phyloP scores from a whole-genome alignment of 2,888 invertebrate genomes.

The Nasonovia ribisnigri region DNA sequence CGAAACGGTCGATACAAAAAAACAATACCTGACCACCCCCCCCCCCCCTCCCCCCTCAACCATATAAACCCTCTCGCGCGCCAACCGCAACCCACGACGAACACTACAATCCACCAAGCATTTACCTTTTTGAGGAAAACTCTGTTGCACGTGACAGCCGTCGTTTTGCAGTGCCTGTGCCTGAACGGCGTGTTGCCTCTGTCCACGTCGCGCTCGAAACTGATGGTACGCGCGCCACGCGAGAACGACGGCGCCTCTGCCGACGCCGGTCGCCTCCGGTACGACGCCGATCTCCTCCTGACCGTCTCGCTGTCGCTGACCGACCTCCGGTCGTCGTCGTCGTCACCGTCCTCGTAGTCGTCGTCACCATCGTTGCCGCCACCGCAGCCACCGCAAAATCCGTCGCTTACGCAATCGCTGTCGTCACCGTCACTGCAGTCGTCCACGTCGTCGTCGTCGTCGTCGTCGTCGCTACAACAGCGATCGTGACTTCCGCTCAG shows the following conservation, averaged over 20 bases:
- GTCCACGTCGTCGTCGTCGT: conserved; percentile 45
- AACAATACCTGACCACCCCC: neutral
- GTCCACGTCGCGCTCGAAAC: conserved; percentile 52
- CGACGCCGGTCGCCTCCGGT: conserved; percentile 60
- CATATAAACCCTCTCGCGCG: too few relatives aligned
- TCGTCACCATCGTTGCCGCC: conserved; percentile 64
- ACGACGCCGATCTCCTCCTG: conserved; percentile 66
- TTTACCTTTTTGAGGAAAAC: conserved; percentile 88
- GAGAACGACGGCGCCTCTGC: neutral
- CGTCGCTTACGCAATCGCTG: conserved; percentile 22
- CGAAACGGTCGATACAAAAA: neutral
- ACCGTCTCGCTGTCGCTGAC: conserved; percentile 67
- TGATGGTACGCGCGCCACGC: conserved; percentile 8
- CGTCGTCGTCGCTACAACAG: neutral
- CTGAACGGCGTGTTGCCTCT: conserved; percentile 68
- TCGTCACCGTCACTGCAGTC: conserved; percentile 62
- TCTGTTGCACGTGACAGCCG: conserved; percentile 89
- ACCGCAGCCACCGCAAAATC: conserved; percentile 66
- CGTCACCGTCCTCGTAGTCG: conserved; percentile 66
- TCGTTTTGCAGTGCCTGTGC: conserved; percentile 88
- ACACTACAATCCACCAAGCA: conserved; percentile 34
- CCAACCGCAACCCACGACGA: neutral
- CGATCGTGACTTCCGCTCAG: conserved; percentile 80
- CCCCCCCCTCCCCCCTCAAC: too few relatives aligned
- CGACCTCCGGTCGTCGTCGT: conserved; percentile 67